Base-by-base conservation (phyloP, 2,113 vertebrate genomes). In the Caracal caracal region DNA sequence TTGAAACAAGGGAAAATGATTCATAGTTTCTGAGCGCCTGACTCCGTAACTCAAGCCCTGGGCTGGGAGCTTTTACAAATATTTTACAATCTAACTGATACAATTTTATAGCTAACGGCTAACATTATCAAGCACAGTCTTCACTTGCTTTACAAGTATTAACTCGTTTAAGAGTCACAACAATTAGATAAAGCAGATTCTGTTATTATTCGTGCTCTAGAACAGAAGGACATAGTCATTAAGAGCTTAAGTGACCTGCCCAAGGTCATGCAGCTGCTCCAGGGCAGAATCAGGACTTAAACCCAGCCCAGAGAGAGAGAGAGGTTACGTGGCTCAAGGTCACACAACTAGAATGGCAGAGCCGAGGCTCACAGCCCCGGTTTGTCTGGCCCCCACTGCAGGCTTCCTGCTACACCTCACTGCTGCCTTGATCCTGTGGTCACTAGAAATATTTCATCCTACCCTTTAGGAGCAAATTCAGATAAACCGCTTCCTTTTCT, bases 71-170 rank as follows among this genome's bases (percentile, higher is more conserved):
- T 26, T 97, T 76, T 59, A 63, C 24, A 92, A 94, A 92, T 95
- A 96, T 37, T 86, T 93, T 87, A 35, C 82, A 89, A 65, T 40
- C 89, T 87, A 90, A 75, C 75, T n/a, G 51, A 83, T 90, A 61
- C 16, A 66, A 40, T 51, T 65, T 88, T 87, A 90, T 65, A 95
- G 83, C 65, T 85, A 83, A 89, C 76, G 53, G 75, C 49, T 87
- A 97, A 95, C 13, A 37, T 35, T 85, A 66, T 93, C 86, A 92
- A 93, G 35, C 68, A 96, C 56, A 87, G 19, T 88, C 37, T 92
- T 79, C 24, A 73, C 61, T 11, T 15, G 35, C 40, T 95, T 87
- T 89, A 40, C 35, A 95, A 80, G 19, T 82, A 73, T 56, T 66
- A 79, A 89, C 26, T 91, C 43, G 43, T 47, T 88, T 65, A 87